A percentile compares a stretch with the other conserved stretches of the same genome.
Evolutionary conservation across 23 tunicate species (phyloP).

Genomic region (Trididemnum miniatum): DNA sequence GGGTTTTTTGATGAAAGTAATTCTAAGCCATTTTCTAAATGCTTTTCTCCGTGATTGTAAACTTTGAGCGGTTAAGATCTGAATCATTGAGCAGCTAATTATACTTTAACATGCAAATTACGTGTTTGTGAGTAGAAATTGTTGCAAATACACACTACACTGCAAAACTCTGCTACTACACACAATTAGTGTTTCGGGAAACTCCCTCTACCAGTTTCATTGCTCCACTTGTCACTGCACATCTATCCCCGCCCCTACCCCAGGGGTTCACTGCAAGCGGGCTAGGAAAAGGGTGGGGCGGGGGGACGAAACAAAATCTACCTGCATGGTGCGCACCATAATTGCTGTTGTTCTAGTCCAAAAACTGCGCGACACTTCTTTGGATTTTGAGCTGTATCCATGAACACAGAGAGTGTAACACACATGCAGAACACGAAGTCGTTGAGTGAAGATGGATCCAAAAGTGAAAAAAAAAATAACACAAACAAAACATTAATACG

Average conservation of each 20-base stretch:
- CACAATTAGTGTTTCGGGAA: background rate
- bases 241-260: slow-evolving; percentile 28
- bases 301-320: slow-evolving; percentile 59
- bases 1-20: no score
- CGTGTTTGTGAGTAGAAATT: no score
- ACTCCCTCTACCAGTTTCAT: no score
- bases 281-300: slow-evolving; percentile 11
- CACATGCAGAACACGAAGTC: background rate
- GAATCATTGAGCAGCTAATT: no score
- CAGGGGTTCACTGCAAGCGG: background rate
- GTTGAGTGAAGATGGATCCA: background rate
- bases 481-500: no score
- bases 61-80: no score
- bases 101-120: no score
- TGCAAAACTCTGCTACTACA: background rate
- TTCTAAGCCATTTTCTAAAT: no score
- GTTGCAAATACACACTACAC: background rate
- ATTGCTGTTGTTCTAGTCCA: slow-evolving; percentile 96
- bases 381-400: slow-evolving; percentile 91
- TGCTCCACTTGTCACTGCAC: slow-evolving; percentile 22
- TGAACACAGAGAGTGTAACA: background rate
- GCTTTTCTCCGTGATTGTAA: no score
- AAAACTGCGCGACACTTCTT: slow-evolving; percentile 99
- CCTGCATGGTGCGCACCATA: slow-evolving; percentile 99
- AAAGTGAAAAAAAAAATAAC: no score